A percentile compares a stretch with the other conserved stretches of the same genome.
These are phyloP conservation scores for Lordiphosa stackelbergi DNA, from an alignment of 1,140 invertebrate species.

Conservation along the genomic window DNA sequence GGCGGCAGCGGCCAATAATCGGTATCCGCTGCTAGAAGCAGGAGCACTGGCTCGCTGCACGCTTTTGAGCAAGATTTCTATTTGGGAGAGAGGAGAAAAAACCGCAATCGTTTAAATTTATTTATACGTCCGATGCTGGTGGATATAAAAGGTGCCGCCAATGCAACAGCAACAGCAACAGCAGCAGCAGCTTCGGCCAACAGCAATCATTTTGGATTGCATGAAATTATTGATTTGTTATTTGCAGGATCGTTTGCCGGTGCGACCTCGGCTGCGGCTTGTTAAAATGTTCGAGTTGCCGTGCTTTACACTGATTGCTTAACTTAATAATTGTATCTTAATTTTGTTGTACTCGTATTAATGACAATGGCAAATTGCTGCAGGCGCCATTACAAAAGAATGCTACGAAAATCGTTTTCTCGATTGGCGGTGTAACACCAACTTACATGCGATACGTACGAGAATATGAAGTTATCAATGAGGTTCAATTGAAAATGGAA, in stretches of 20 bases:
- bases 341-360: constrained; percentile 48
- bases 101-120: constrained; percentile 59
- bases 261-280: constrained; percentile 21
- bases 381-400: constrained; percentile 14
- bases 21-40: constrained; percentile 8
- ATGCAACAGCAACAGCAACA: constrained; percentile 22
- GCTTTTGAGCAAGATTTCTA: constrained; percentile 42
- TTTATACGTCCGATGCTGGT: constrained; percentile 38
- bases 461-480: too few relatives aligned
- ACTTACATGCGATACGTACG: too few relatives aligned
- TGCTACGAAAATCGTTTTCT: constrained; percentile 7
- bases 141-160: constrained; percentile 58
- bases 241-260: constrained; percentile 40
- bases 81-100: constrained; percentile 26
- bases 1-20: constrained; percentile 17
- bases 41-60: constrained; percentile 5
- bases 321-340: constrained; percentile 52
- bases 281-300: constrained; percentile 43
- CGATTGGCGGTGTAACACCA: constrained; percentile 3
- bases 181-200: constrained; percentile 4
- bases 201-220: constrained; percentile 50
- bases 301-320: constrained; percentile 29
- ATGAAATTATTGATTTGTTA: constrained; percentile 65
- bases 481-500: too few relatives aligned
- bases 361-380: constrained; percentile 32